Evolutionary conservation across 2,888 invertebrate genomes (phyloP).

Genomic region (Psylliodes chrysocephalus): DNA sequence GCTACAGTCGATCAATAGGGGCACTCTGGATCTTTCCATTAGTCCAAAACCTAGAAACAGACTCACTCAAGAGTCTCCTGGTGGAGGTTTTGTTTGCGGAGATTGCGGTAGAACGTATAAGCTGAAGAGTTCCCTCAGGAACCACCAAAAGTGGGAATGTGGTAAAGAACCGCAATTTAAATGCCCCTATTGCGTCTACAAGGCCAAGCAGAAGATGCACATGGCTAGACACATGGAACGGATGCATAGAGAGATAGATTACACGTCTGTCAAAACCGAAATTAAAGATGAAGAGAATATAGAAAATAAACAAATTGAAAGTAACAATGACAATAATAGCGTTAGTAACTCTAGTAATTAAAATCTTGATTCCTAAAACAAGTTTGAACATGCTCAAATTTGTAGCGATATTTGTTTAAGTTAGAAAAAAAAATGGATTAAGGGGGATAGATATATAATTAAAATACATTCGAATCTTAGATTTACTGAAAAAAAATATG

Average conservation of each 20-base stretch:
- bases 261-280: slow-evolving; percentile 58
- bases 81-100: slow-evolving; percentile 77
- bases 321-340: slow-evolving; percentile 28
- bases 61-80: slow-evolving; percentile 43
- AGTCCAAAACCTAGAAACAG: slow-evolving; percentile 41
- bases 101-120: slow-evolving; percentile 88
- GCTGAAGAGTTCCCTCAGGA: slow-evolving; percentile 84
- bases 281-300: slow-evolving; percentile 52
- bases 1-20: slow-evolving; percentile 54
- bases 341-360: slow-evolving; percentile 23
- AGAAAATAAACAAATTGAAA: slow-evolving; percentile 30
- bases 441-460: too few relatives aligned
- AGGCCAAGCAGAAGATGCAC: slow-evolving; percentile 87
- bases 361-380: neutral
- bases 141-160: slow-evolving; percentile 88
- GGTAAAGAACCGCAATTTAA: slow-evolving; percentile 86
- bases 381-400: too few relatives aligned
- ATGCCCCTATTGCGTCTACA: slow-evolving; percentile 85
- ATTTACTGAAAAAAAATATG: too few relatives aligned
- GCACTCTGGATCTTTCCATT: slow-evolving; percentile 47
- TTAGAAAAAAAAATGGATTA: neutral
- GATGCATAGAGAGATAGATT: slow-evolving; percentile 74
- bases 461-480: too few relatives aligned
- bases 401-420: neutral
- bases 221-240: slow-evolving; percentile 85